A percentile compares a stretch with the other conserved stretches of the same genome.
Conservation (phyloP, 1,140 invertebrate genomes). For the Paraescarpia echinospica region DNA sequence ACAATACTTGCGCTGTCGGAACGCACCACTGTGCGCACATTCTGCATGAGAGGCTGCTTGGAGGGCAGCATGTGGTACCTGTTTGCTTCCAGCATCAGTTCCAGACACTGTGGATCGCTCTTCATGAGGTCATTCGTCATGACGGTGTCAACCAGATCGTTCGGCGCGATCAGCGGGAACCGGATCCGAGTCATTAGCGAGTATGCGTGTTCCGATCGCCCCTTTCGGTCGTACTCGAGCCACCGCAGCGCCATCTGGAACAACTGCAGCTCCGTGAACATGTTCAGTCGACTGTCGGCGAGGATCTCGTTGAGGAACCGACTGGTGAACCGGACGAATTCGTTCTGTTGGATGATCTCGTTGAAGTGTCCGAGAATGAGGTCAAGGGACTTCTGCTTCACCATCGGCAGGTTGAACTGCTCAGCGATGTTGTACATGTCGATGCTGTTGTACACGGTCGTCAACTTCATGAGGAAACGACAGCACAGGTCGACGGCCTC, state of each 20-base stretch:
- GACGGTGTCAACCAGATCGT: conserved; percentile 9
- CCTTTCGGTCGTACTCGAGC: neutral
- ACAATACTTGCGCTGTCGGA: neutral
- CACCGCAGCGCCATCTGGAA: conserved; percentile 12
- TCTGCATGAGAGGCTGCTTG: conserved; percentile 12
- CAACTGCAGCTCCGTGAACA: conserved; percentile 5
- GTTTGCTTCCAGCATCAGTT: conserved; percentile 16
- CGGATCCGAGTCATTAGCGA: neutral
- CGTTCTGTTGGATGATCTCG: conserved; percentile 8
- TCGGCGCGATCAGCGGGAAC: conserved; percentile 3
- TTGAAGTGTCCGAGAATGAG: conserved; percentile 14
- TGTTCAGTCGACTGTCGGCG: neutral
- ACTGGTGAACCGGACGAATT: neutral
- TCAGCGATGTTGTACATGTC: conserved; percentile 22
- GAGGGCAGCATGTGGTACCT: conserved; percentile 19
- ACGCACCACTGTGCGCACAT: conserved; percentile 2
- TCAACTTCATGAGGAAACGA: neutral
- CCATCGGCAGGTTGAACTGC: conserved; percentile 13
- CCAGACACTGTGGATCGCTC: neutral
- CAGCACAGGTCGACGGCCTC: conserved; percentile 16
- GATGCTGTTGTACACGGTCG: neutral
- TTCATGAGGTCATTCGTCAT: conserved; percentile 13
- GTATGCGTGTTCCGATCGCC: neutral
- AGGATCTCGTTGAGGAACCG: neutral
- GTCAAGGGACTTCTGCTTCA: conserved; percentile 6